These are phyloP conservation scores for Tetramorium simillimum DNA, from an alignment of 1,140 invertebrate genomes.

Conservation along the genomic window DNA sequence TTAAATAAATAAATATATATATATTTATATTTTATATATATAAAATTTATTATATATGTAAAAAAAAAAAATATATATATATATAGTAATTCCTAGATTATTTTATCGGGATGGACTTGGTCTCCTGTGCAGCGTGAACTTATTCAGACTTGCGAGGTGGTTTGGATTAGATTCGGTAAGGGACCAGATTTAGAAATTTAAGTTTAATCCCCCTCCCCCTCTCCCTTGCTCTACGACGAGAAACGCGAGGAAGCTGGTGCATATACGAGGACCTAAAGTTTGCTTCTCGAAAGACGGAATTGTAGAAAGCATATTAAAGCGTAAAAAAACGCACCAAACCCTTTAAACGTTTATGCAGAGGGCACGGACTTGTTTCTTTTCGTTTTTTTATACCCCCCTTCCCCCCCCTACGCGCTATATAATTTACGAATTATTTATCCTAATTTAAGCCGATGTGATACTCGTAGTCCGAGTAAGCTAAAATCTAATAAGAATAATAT, in stretches of 20 bases:
- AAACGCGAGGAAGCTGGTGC: constrained; percentile 11
- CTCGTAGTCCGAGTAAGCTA: constrained; percentile 62
- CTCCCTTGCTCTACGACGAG: not conserved
- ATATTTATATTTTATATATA: not conserved
- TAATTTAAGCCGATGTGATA: constrained; percentile 73
- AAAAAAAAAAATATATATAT: constrained; percentile 9
- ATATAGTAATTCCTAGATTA: constrained; percentile 18
- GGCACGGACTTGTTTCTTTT: constrained; percentile 49
- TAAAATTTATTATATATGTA: no score
- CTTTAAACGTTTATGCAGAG: constrained; percentile 61
- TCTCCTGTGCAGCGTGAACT: constrained; percentile 47
- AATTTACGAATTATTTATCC: constrained; percentile 74
- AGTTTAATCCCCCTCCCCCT: constrained; percentile 59
- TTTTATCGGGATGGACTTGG: constrained; percentile 59
- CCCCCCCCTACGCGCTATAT: constrained; percentile 2
- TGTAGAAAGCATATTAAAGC: constrained; percentile 64
- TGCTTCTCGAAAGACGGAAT: constrained; percentile 37
- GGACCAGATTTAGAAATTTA: constrained; percentile 72
- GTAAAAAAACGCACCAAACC: constrained; percentile 37
- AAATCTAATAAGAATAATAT: constrained; percentile 66
- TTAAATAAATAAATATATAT: not conserved
- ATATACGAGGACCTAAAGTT: constrained; percentile 18
- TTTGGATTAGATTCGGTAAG: constrained; percentile 72
- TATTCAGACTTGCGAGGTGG: constrained; percentile 35
- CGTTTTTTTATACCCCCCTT: constrained; percentile 44